A percentile compares a stretch with the other conserved stretches of the same genome.
Evolutionary conservation across 2,888 invertebrate genomes (phyloP).

Genomic region (Oscheius myriophilus): DNA sequence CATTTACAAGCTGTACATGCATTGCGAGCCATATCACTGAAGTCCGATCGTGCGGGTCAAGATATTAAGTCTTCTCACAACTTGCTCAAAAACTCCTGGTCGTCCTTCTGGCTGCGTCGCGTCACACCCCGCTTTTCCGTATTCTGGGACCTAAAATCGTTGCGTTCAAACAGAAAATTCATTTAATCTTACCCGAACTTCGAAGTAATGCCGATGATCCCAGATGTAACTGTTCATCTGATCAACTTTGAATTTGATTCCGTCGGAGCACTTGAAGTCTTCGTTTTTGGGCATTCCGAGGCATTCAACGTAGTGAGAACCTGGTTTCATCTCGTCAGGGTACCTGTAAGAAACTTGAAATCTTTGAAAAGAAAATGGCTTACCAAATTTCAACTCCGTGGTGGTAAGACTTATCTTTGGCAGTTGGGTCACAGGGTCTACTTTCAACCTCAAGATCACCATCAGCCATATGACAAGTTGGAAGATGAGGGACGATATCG

Average conservation of each 20-base stretch:
- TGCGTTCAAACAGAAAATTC: not conserved
- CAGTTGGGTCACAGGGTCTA: conserved; percentile 43
- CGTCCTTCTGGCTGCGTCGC: conserved; percentile 43
- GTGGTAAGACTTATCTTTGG: conserved; percentile 53
- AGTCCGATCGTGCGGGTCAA: conserved; percentile 50
- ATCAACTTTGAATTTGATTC: conserved; percentile 54
- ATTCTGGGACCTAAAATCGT: conserved; percentile 22
- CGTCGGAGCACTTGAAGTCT: conserved; percentile 62
- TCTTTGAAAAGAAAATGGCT: not conserved
- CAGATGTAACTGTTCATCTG: conserved; percentile 56
- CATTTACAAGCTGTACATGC: conserved; percentile 27
- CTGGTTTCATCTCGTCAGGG: conserved; percentile 56
- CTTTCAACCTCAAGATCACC: conserved; percentile 40
- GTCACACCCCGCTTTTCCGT: conserved; percentile 60
- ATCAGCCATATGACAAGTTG: conserved; percentile 59
- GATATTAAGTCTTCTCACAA: conserved; percentile 41
- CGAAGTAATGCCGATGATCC: conserved; percentile 66
- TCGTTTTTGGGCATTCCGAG: conserved; percentile 61
- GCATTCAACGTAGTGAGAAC: conserved; percentile 58
- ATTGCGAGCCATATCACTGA: conserved; percentile 26
- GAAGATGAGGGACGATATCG: conserved; percentile 69
- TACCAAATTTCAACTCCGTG: conserved; percentile 65
- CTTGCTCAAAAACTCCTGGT: conserved; percentile 45
- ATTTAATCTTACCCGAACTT: conserved; percentile 47
- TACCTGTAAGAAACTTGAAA: no score